Conservation (phyloP, 92 coral and sea anemone species). For the Ricordea florida region DNA sequence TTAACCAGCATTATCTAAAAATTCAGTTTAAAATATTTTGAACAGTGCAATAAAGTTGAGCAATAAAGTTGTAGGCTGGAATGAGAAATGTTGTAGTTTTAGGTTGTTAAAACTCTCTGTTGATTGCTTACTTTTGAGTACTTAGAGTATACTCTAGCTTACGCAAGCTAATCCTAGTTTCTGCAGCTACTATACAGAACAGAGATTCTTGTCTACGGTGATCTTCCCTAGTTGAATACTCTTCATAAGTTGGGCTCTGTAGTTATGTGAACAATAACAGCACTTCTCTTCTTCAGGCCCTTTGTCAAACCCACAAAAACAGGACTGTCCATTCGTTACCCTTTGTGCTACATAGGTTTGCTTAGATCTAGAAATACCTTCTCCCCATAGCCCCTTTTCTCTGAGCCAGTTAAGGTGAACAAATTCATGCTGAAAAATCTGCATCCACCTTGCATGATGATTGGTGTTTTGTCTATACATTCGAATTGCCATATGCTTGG, state of each 20-base stretch:
- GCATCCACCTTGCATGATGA: conserved; percentile 49
- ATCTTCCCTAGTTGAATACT: conserved; percentile 52
- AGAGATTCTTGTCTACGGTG: conserved; percentile 59
- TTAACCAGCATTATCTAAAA: conserved; percentile 14
- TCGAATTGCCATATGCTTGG: conserved; percentile 53
- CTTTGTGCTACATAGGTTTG: conserved; percentile 61
- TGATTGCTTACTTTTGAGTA: conserved; percentile 13
- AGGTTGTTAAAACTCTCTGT: conserved; percentile 2
- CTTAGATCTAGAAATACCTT: conserved; percentile 22
- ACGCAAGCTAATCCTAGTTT: conserved; percentile 7
- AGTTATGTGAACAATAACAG: conserved; percentile 61
- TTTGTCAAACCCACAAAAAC: conserved; percentile 60
- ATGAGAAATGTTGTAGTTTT: conserved; percentile 7
- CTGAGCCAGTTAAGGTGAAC: conserved; percentile 61
- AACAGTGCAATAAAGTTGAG: conserved; percentile 17
- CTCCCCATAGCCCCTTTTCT: conserved; percentile 59
- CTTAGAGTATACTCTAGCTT: too few species aligned
- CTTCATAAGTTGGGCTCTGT: conserved; percentile 51
- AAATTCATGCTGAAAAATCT: conserved; percentile 61
- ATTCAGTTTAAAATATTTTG: conserved; percentile 6
- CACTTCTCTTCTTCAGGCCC: conserved; percentile 41
- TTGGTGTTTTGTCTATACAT: conserved; percentile 51
- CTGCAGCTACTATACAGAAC: conserved; percentile 18
- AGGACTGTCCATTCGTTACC: conserved; percentile 56
- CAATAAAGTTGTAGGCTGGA: conserved; percentile 2